Evolutionary conservation across 1,140 invertebrate genomes (phyloP).

Genomic region (Drosophila nebulosa): DNA sequence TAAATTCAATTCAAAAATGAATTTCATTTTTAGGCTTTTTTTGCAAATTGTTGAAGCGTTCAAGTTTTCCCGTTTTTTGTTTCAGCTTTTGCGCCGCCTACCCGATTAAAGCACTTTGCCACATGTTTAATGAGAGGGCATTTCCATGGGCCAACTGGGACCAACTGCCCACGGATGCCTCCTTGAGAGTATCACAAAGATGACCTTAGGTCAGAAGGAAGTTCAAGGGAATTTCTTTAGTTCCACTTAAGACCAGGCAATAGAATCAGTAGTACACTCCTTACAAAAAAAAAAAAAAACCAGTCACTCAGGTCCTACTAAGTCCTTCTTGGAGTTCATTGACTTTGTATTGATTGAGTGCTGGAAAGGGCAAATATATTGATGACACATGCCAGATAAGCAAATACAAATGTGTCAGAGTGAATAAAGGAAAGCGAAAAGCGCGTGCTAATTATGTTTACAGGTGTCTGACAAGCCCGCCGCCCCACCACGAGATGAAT

Average conservation of each 20-base stretch:
- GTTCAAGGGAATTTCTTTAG: too few relatives aligned
- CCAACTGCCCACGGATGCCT: background rate
- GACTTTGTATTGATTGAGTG: background rate
- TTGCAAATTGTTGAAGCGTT: constrained; percentile 61
- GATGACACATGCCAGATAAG: background rate
- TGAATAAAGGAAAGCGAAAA: background rate
- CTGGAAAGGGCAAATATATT: background rate
- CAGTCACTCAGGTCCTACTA: too few relatives aligned
- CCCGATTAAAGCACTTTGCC: background rate
- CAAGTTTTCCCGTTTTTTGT: constrained; percentile 31
- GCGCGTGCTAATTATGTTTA: background rate
- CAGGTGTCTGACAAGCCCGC: background rate
- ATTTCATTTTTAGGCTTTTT: constrained; percentile 52
- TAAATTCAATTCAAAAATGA: constrained; percentile 58
- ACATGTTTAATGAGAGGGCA: constrained; percentile 17
- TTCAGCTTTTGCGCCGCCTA: constrained; percentile 19
- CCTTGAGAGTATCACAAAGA: background rate
- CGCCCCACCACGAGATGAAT: background rate
- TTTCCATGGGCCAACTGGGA: constrained; percentile 11
- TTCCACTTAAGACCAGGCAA: too few relatives aligned
- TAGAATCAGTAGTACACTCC: too few relatives aligned
- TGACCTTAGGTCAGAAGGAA: too few relatives aligned
- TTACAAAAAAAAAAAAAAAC: too few relatives aligned
- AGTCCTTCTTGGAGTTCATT: background rate
- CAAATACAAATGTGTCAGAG: background rate